Percentiles rank a stretch among this genome's conserved stretches.
These are phyloP conservation scores for Tenthredo scrophulariae DNA, from an alignment of 2,888 invertebrate genomes.

Conservation along the genomic window DNA sequence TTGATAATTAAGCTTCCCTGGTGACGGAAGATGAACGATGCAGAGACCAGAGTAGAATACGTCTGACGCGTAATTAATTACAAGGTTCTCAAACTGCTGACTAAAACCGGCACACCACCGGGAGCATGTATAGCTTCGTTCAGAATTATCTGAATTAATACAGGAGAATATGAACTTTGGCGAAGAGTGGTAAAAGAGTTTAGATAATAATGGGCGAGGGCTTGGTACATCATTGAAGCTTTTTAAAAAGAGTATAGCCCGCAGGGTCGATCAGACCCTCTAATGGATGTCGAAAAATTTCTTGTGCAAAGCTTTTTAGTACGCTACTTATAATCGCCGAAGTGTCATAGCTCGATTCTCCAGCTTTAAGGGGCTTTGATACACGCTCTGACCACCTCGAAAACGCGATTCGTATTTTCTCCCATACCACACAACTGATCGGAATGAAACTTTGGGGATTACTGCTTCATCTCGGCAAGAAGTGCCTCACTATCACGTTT, in stretches of 20 bases:
- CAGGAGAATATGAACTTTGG: neutral
- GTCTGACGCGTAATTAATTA: conserved; percentile 61
- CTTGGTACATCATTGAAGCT: neutral
- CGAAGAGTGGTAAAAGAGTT: neutral
- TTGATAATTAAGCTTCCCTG: conserved; percentile 59
- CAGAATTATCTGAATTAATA: neutral
- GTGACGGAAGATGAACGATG: conserved; percentile 60
- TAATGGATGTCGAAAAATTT: neutral
- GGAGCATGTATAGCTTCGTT: neutral
- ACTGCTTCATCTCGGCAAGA: too few species aligned
- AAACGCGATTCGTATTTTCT: too few species aligned
- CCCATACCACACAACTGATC: too few species aligned
- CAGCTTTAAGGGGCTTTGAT: neutral
- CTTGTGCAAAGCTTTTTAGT: neutral
- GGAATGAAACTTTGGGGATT: too few species aligned
- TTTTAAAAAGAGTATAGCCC: neutral
- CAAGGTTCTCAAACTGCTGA: conserved; percentile 62
- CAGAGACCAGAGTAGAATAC: conserved; percentile 43
- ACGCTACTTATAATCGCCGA: neutral
- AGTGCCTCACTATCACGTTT: too few species aligned
- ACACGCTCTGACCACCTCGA: too few species aligned
- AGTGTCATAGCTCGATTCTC: neutral
- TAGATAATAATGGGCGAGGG: neutral
- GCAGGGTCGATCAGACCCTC: neutral
- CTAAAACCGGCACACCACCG: conserved; percentile 51